Evolutionary conservation across 2,888 invertebrate genomes (phyloP), one percentile per base, ranked within the genome.

Genomic region (Diaperis boleti): DNA sequence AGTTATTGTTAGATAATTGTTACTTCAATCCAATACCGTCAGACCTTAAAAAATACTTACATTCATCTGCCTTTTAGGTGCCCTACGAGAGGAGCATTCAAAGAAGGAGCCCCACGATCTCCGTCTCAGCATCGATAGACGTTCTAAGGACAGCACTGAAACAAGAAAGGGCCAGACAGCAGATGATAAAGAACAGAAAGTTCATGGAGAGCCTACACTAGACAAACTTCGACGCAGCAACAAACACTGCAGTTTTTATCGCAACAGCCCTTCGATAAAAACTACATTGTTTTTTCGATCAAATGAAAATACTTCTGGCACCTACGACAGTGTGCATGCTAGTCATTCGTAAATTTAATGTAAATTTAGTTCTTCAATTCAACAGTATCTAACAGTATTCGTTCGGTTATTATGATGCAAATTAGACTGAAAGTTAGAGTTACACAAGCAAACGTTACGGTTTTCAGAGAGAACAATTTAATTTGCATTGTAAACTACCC

Each of bases 51-150:
- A n/a, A n/a, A n/a, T n/a, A n/a, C n/a, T n/a, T n/a, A n/a, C 17
- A 15, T 14, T 18, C 18, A 11, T 33, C 5, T 18, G 18, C n/a
- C 15, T 52, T 49, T 29, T 60, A 60, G 60, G 45, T 31, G 26
- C 52, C 52, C 18, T 17, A 14, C 14, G 26, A 42, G 26, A 39
- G 50, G 15, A 31, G 55, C 59, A 57, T 59, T 37, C 61, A 63
- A 45, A 59, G 69, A 47, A 35, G 62, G 22, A 67, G 66, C 20
- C 69, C 69, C 14, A 63, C 72, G 3, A 65, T 77, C 14, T 77
- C 76, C 1, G 74, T 77, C 15, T 47, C 60, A 11, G 66, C 69
- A 5, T 65, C 66, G 2, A 69, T 69, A 13, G 66, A 69, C 26
- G 65, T 64, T 6, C 39, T 69, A 11, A 56, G 69, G 17, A 65